Conservation (phyloP, 1,140 invertebrate genomes). For the Drosophila ironensis region DNA sequence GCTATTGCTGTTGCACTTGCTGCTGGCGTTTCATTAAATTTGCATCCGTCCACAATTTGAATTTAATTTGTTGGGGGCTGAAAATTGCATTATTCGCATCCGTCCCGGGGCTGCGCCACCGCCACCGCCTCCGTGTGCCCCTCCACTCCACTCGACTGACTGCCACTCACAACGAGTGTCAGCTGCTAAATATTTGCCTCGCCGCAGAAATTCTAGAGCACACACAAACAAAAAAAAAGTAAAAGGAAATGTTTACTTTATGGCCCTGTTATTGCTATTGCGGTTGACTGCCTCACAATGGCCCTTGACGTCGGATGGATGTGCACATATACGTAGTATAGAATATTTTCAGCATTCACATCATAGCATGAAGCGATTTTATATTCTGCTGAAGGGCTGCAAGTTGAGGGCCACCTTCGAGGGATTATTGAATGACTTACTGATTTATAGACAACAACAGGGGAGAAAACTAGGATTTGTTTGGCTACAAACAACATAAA, state of each 20-base stretch:
- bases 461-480: neutral
- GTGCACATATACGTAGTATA: neutral
- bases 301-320: constrained; percentile 8
- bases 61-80: constrained; percentile 53
- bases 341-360: too few species aligned
- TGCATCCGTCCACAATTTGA: constrained; percentile 49
- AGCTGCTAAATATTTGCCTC: constrained; percentile 55
- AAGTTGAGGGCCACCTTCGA: neutral
- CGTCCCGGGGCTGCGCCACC: neutral
- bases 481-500: neutral
- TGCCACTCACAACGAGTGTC: constrained; percentile 37
- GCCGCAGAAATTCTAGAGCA: constrained; percentile 40
- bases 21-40: constrained; percentile 46
- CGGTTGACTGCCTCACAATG: constrained; percentile 15
- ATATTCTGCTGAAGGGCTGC: neutral
- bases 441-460: constrained; percentile 10
- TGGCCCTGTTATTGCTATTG: constrained; percentile 29
- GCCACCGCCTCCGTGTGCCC: neutral
- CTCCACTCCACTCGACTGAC: neutral
- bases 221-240: constrained; percentile 18
- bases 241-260: constrained; percentile 21
- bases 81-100: constrained; percentile 57
- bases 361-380: neutral
- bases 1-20: constrained; percentile 2
- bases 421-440: neutral